A percentile compares a stretch with the other conserved stretches of the same genome.
Conservation (phyloP, 1,140 invertebrate genomes). For the Atta texana region DNA sequence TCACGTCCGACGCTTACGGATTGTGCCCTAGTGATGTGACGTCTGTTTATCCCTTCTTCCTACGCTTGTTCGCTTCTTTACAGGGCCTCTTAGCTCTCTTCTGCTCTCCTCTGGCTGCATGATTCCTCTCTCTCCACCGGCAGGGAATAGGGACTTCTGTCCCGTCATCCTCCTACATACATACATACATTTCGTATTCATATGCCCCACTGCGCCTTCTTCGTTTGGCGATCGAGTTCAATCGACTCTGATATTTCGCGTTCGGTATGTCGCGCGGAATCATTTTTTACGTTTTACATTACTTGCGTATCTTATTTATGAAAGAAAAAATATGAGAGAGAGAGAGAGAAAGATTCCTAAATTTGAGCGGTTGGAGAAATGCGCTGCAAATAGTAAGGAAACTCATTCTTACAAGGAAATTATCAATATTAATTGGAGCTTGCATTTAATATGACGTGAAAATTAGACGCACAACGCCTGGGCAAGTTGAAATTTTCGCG, state of each 20-base stretch:
- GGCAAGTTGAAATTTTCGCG: background rate
- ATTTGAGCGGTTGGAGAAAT: background rate
- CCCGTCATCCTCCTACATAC: no score
- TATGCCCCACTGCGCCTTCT: background rate
- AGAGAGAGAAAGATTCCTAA: background rate
- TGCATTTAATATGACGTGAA: no score
- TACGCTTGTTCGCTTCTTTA: constrained; percentile 26
- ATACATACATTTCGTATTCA: background rate
- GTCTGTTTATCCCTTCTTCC: constrained; percentile 72
- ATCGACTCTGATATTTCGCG: background rate
- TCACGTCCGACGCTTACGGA: constrained; percentile 2
- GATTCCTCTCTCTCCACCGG: background rate
- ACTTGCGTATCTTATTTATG: background rate
- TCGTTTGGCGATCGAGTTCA: constrained; percentile 1
- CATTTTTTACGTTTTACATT: background rate
- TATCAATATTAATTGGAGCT: no score
- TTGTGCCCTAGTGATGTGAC: constrained; percentile 72
- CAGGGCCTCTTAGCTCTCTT: constrained; percentile 13
- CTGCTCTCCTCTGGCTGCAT: background rate
- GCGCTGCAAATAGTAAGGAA: background rate
- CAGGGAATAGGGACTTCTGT: constrained; percentile 19
- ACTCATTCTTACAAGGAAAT: background rate
- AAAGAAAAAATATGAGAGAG: no score
- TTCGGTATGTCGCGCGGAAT: background rate
- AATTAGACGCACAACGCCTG: no score